Evolutionary conservation across 2,797 vertebrate genomes (phyloP).

Genomic region (Staurois parvus): DNA sequence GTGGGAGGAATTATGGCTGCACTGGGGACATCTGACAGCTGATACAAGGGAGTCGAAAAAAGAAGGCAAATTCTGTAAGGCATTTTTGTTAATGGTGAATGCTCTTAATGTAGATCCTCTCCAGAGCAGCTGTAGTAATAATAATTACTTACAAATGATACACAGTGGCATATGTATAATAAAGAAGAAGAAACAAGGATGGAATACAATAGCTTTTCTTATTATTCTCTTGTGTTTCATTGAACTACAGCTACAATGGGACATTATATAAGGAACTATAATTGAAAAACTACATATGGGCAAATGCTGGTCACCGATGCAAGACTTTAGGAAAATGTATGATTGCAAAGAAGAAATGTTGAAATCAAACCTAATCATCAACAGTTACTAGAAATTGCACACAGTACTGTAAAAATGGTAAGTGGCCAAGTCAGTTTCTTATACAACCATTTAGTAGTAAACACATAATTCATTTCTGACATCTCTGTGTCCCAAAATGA

Average conservation of each 20-base stretch:
- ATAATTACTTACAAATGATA: slow-evolving; percentile 11
- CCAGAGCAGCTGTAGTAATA: background rate
- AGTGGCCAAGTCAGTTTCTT: too few relatives aligned
- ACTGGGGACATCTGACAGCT: slow-evolving; percentile 49
- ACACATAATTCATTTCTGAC: background rate
- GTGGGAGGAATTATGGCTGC: slow-evolving; percentile 46
- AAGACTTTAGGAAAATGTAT: background rate
- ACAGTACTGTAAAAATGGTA: too few relatives aligned
- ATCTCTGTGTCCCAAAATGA: background rate
- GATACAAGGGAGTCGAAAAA: slow-evolving; percentile 33
- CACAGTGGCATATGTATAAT: slow-evolving; percentile 11
- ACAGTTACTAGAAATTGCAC: too few relatives aligned
- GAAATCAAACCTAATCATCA: background rate
- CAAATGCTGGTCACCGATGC: background rate
- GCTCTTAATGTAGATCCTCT: slow-evolving; percentile 12
- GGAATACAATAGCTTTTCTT: background rate
- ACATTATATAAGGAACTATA: background rate
- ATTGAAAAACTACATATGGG: background rate
- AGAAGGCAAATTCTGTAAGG: slow-evolving; percentile 25
- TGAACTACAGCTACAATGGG: background rate
- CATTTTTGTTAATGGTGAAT: slow-evolving; percentile 20
- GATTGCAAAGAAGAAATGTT: background rate
- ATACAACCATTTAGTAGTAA: too few relatives aligned
- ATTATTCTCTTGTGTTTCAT: background rate
- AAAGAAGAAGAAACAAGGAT: background rate